These are phyloP conservation scores for Brachionichthys hirsutus DNA, from an alignment of 2,113 vertebrate genomes.

Conservation along the genomic window DNA sequence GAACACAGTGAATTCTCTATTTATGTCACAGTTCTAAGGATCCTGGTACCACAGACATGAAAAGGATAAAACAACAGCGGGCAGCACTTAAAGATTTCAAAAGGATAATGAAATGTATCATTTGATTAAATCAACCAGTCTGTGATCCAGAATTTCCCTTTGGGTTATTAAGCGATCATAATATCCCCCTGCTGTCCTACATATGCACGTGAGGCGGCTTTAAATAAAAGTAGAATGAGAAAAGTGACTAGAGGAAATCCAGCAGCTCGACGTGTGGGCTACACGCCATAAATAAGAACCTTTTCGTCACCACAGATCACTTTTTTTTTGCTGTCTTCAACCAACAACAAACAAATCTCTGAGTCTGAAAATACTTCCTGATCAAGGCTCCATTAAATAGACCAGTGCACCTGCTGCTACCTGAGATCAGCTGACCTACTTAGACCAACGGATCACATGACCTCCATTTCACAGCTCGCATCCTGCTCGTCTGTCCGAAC, in stretches of 20 bases:
- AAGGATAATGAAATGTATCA: neutral
- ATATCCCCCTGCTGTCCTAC: constrained; percentile 5
- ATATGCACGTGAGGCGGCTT: constrained; percentile 23
- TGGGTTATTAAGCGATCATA: too few species aligned
- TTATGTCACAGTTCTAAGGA: too few species aligned
- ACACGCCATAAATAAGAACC: constrained; percentile 37
- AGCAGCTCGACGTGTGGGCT: constrained; percentile 39
- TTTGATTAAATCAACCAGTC: too few species aligned
- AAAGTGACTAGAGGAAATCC: constrained; percentile 64
- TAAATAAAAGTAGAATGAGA: constrained; percentile 66
- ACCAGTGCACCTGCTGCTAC: constrained; percentile 24
- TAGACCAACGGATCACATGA: constrained; percentile 39
- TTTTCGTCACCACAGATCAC: constrained; percentile 7
- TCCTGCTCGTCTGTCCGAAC: constrained; percentile 15
- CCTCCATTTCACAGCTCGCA: constrained; percentile 44
- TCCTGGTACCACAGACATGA: neutral
- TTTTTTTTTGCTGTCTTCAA: neutral
- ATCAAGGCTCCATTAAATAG: constrained; percentile 10
- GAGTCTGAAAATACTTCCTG: neutral
- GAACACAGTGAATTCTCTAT: too few species aligned
- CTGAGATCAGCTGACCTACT: constrained; percentile 39
- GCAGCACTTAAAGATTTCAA: neutral
- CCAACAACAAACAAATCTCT: neutral
- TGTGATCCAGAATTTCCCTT: too few species aligned
- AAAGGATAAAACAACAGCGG: neutral